Evolutionary conservation across 92 coral and sea anemone genomes (phyloP).

Genomic region (Nematostella vectensis): DNA sequence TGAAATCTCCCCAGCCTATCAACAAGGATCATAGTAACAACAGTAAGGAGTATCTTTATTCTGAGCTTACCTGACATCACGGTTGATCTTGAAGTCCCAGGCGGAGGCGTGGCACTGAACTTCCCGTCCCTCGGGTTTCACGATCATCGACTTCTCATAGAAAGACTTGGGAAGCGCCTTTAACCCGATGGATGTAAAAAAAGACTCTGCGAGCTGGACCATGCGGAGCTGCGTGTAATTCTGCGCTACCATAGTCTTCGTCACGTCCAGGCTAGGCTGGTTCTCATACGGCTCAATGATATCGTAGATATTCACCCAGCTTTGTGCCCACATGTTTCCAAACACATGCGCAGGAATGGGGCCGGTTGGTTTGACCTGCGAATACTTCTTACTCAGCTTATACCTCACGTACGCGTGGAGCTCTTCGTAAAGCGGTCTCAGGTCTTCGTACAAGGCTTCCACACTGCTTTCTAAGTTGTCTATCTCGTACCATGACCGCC

Average conservation of each 20-base stretch:
- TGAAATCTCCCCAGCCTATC: too few relatives aligned
- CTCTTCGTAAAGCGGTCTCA: conserved; percentile 79
- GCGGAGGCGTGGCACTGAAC: conserved; percentile 82
- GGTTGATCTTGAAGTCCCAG: conserved; percentile 62
- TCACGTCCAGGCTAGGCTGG: conserved; percentile 54
- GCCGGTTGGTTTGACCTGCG: conserved; percentile 31
- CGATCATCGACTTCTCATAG: conserved; percentile 50
- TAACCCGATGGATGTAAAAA: conserved; percentile 64
- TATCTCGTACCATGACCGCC: conserved; percentile 95
- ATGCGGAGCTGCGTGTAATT: conserved; percentile 37
- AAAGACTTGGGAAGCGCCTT: conserved; percentile 40
- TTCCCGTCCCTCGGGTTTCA: conserved; percentile 57
- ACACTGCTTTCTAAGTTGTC: conserved; percentile 57
- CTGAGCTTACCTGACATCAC: conserved; percentile 51
- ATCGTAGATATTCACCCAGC: conserved; percentile 62
- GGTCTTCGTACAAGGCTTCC: conserved; percentile 48
- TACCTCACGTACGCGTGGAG: conserved; percentile 84
- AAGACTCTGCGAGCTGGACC: conserved; percentile 58
- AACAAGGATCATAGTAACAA: too few relatives aligned
- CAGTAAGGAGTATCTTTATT: too few relatives aligned
- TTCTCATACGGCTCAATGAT: conserved; percentile 51
- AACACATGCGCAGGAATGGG: conserved; percentile 74
- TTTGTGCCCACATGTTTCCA: conserved; percentile 90
- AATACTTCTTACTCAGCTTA: conserved; percentile 39
- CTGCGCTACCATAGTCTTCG: conserved; percentile 29